Percentiles rank a stretch among this genome's conserved stretches.
Conservation (phyloP, 1,140 invertebrate genomes). For the Penaeus indicus region DNA sequence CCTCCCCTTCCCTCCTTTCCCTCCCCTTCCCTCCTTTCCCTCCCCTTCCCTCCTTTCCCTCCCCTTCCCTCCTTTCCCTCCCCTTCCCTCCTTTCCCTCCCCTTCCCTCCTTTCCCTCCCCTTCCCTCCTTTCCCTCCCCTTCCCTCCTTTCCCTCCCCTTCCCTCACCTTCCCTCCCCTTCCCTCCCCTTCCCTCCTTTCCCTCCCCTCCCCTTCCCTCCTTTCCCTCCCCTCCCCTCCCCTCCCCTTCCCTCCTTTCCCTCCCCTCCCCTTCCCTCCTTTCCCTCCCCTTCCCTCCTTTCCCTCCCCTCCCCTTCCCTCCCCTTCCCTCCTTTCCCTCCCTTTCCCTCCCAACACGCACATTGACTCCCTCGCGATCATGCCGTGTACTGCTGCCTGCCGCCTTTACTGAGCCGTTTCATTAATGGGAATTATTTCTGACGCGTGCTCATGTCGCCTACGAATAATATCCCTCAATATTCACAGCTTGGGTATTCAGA, state of each 20-base stretch:
- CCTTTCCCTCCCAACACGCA: slow-evolving; percentile 1
- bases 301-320: background rate
- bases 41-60: background rate
- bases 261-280: background rate
- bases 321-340: background rate
- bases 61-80: background rate
- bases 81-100: background rate
- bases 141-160: background rate
- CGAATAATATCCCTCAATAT: no score
- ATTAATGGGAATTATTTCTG: no score
- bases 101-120: slow-evolving; percentile 20
- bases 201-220: background rate
- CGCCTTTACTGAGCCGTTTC: no score
- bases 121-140: background rate
- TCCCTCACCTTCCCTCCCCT: background rate
- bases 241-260: background rate
- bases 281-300: slow-evolving; percentile 9
- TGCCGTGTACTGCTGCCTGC: no score
- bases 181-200: slow-evolving; percentile 9
- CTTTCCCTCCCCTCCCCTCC: slow-evolving; percentile 4
- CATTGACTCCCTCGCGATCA: background rate
- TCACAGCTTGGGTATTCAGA: no score
- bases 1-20: background rate
- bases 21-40: background rate
- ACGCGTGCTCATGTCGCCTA: no score